Base-by-base conservation (phyloP, 2,888 invertebrate species). In the Hipparchia semele region DNA sequence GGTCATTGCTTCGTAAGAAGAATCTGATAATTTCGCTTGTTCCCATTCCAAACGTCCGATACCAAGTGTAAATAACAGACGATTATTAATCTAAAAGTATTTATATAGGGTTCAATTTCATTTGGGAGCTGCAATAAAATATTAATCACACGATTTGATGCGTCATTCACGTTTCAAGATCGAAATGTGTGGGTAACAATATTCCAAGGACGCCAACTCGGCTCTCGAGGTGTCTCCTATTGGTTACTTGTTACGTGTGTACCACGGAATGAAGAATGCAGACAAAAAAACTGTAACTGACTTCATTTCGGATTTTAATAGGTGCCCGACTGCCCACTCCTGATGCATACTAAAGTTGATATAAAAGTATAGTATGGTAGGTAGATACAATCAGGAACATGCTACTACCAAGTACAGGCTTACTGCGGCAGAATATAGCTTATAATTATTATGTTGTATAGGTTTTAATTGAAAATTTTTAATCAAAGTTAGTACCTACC, bases 151-250 rank as follows among this genome's bases (percentile, higher is more conserved):
- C 51, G 70, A 79, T 73, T 62, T 81, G 80, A 86, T 90, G 87
- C 86, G 89, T 90, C 90, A 90, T 84, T 79, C 82, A 80, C 70
- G 70, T 75, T 73, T 73, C 67, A 70, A 86, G 84, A 85, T 86
- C 84, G 83, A 85, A 88, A 86, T 82, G 87, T 86, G 87, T 86
- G 85, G 86, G 88, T 87, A 87, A 88, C 87, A 84, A 89, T 84
- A 83, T 87, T 87, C 85, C 89, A 90, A 91, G 91, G 91, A 84
- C 89, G 84, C 76, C 87, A 78, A 69, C 49, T 49, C 39, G 2
- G 39, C 3, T 39, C 39, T 39, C 49, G 64, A 53, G 77, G 83
- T 82, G 86, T 85, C 80, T 78, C 79, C 77, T 76, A 79, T 75
- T 78, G 81, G 81, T 80, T 80, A 64, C n/a, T 13, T 56, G 56